Evolutionary conservation across 2,113 vertebrate species (phyloP).

Genomic region (Zootoca vivipara): DNA sequence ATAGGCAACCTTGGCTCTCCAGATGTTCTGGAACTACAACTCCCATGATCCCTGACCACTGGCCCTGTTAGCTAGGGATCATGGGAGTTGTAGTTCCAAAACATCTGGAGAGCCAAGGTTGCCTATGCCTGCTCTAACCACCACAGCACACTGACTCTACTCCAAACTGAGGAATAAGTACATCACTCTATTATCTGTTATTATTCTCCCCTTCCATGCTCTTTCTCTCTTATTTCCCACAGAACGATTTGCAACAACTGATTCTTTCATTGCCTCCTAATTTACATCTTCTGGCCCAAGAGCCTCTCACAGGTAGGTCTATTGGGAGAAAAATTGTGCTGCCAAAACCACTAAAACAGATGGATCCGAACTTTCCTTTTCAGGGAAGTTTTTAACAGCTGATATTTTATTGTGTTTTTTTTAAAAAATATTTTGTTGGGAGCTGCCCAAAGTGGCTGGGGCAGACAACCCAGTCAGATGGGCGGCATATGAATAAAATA

Average conservation of each 20-base stretch:
- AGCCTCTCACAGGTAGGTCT: slow-evolving; percentile 85
- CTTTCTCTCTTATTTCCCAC: not conserved
- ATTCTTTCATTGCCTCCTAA: slow-evolving; percentile 87
- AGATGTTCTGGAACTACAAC: too few relatives aligned
- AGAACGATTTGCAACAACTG: slow-evolving; percentile 90
- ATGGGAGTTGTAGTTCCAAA: too few relatives aligned
- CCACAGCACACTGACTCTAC: too few relatives aligned
- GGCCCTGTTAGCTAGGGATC: too few relatives aligned
- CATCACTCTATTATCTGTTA: not conserved
- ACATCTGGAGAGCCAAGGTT: too few relatives aligned
- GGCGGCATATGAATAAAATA: too few relatives aligned
- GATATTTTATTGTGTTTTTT: too few relatives aligned
- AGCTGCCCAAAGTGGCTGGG: not conserved
- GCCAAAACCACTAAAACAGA: not conserved
- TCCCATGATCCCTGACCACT: too few relatives aligned
- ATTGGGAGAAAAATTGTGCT: too few relatives aligned
- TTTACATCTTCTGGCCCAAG: slow-evolving; percentile 81
- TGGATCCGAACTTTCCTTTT: not conserved
- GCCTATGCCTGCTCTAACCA: too few relatives aligned
- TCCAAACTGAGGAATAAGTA: not conserved
- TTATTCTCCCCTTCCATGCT: not conserved
- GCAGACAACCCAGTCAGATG: not conserved
- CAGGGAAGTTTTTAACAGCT: not conserved
- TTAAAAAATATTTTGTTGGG: too few relatives aligned
- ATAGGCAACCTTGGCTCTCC: too few relatives aligned